These are phyloP conservation scores for Stenchaetothrips biformis DNA, from an alignment of 2,888 invertebrate species.

Conservation along the genomic window DNA sequence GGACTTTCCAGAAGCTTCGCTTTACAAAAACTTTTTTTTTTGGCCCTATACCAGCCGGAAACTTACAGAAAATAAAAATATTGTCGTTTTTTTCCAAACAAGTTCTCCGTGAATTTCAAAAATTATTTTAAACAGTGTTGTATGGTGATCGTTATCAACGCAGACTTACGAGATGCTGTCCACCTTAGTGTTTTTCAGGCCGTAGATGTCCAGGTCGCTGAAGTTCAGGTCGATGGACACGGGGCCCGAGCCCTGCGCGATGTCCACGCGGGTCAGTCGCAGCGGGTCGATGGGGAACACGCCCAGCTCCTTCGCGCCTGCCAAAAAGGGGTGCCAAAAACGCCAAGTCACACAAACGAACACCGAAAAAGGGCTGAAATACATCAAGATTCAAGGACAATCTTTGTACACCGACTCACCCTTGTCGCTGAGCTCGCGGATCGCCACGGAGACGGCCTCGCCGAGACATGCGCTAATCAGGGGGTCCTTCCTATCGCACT, in stretches of 20 bases:
- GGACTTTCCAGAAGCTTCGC: neutral
- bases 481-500: conserved; percentile 35
- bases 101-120: too few species aligned
- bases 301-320: conserved; percentile 35
- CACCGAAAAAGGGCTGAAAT: neutral
- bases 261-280: conserved; percentile 35
- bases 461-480: conserved; percentile 35
- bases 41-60: neutral
- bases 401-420: neutral
- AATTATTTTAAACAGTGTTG: too few species aligned
- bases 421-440: conserved; percentile 35
- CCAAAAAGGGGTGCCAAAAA: neutral
- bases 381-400: neutral
- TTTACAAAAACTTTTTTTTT: neutral
- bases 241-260: conserved; percentile 36
- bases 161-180: conserved; percentile 34
- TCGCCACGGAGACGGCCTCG: conserved; percentile 34
- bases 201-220: conserved; percentile 36
- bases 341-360: neutral
- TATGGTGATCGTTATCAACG: too few species aligned
- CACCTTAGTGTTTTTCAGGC: conserved; percentile 34
- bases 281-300: conserved; percentile 37
- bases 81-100: too few species aligned
- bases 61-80: too few species aligned
- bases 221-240: conserved; percentile 37